phyloP scores from a whole-genome alignment of 2,113 vertebrate genomes.

The Solenodon paradoxus region DNA sequence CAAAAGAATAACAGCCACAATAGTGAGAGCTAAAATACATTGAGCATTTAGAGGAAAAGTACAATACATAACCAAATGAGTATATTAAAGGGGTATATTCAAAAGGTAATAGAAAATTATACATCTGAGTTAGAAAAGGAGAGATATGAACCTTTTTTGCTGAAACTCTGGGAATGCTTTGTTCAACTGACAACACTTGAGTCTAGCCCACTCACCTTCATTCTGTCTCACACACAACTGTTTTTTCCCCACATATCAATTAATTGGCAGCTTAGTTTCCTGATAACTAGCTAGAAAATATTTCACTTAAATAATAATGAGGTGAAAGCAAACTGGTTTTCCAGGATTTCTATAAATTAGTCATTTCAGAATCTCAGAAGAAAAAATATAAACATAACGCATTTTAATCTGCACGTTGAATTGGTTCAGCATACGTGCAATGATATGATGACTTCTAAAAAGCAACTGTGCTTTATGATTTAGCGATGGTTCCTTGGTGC shows the following conservation, averaged over 20 bases:
- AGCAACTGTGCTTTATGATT: not conserved
- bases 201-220: no score
- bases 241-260: not conserved
- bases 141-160: not conserved
- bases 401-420: not conserved
- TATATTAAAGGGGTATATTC: not conserved
- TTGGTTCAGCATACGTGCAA: not conserved
- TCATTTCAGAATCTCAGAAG: conserved; percentile 18
- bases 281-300: not conserved
- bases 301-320: not conserved
- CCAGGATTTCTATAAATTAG: not conserved
- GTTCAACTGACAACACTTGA: no score
- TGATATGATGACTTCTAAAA: not conserved
- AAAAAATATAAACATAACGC: not conserved
- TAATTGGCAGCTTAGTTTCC: not conserved
- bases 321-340: not conserved
- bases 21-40: not conserved
- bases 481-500: not conserved
- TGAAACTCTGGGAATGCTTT: not conserved
- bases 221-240: not conserved
- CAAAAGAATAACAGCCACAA: not conserved
- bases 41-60: not conserved
- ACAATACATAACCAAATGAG: not conserved
- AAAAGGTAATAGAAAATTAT: not conserved
- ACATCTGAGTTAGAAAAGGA: not conserved